phyloP scores from a whole-genome alignment of 2,797 vertebrate genomes.

The Siniperca scherzeri region DNA sequence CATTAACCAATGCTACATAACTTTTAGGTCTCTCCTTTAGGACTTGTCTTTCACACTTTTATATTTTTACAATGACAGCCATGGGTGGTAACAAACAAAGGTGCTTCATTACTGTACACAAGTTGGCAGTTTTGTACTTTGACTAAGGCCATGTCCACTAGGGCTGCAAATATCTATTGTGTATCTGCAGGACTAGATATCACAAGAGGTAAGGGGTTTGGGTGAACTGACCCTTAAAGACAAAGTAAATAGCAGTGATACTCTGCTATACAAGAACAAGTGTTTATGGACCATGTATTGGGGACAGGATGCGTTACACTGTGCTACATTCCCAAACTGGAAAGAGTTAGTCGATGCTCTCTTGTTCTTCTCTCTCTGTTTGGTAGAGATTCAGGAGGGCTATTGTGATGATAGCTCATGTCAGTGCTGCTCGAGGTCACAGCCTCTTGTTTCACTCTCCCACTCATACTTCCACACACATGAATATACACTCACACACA shows the following conservation, averaged over 20 bases:
- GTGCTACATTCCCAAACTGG: slow-evolving; percentile 48
- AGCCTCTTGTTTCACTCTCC: slow-evolving; percentile 85
- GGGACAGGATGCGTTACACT: slow-evolving; percentile 48
- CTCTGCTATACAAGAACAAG: not conserved
- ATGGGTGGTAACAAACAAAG: not conserved
- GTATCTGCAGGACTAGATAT: not conserved
- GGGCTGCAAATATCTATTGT: not conserved
- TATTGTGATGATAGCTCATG: slow-evolving; percentile 80
- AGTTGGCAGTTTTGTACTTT: not conserved
- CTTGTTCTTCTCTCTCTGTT: slow-evolving; percentile 52
- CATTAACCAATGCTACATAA: not conserved
- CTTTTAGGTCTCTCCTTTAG: not conserved
- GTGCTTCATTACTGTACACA: not conserved
- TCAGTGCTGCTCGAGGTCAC: slow-evolving; percentile 83
- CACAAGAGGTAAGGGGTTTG: not conserved
- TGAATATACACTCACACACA: slow-evolving; percentile 22
- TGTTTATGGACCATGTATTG: slow-evolving; percentile 26
- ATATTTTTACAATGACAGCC: not conserved
- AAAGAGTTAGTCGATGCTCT: slow-evolving; percentile 65
- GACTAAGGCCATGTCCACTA: not conserved
- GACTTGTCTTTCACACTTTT: not conserved
- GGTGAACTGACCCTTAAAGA: not conserved
- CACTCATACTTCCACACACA: slow-evolving; percentile 66
- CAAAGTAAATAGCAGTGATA: not conserved
- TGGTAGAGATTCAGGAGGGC: slow-evolving; percentile 64